phyloP scores from a whole-genome alignment of 2,797 vertebrate genomes.

The Melopsittacus undulatus region DNA sequence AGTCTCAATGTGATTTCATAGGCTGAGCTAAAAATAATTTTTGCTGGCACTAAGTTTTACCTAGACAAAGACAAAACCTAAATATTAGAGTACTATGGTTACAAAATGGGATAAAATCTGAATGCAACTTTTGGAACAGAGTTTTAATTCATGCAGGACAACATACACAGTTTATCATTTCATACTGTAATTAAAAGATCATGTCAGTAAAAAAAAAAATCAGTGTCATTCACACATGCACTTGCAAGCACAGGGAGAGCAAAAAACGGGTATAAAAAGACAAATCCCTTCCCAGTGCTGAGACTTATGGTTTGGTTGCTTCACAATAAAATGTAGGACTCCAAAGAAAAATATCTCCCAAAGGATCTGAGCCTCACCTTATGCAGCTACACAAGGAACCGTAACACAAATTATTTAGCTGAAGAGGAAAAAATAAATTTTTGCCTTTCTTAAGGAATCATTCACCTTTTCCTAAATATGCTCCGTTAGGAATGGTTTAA shows the following conservation, averaged over 20 bases:
- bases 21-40: constrained; percentile 29
- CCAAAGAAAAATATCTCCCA: not conserved
- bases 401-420: not conserved
- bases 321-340: not conserved
- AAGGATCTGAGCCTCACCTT: not conserved
- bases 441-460: not conserved
- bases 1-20: constrained; percentile 7
- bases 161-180: not conserved
- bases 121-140: not conserved
- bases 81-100: not conserved
- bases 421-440: not conserved
- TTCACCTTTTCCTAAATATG: not conserved
- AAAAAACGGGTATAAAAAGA: not conserved
- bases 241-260: not conserved
- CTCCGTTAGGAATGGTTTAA: not conserved
- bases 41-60: not conserved
- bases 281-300: rapidly evolving
- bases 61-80: not conserved
- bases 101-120: not conserved
- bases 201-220: not conserved
- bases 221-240: not conserved
- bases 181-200: not conserved
- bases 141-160: not conserved
- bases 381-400: not conserved
- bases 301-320: not conserved